Percentiles rank a stretch among this genome's conserved stretches.
Evolutionary conservation across 2,113 vertebrate genomes (phyloP).

Genomic region (Centrocercus urophasianus): DNA sequence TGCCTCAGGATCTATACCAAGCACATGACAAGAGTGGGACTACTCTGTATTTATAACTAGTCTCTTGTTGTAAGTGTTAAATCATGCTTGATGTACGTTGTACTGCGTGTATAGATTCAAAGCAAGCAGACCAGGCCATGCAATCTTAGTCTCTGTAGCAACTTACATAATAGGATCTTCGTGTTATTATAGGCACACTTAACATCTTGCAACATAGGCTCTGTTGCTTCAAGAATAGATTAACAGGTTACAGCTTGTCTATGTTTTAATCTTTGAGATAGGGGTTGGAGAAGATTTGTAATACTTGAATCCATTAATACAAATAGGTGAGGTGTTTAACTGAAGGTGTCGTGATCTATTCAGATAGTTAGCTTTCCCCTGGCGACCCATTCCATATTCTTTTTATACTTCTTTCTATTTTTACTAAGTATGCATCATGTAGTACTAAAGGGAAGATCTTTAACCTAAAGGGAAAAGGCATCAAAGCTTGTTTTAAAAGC

Average conservation of each 20-base stretch:
- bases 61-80: neutral
- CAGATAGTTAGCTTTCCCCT: neutral
- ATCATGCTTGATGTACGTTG: neutral
- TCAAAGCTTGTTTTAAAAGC: neutral
- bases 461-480: conserved; percentile 26
- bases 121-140: neutral
- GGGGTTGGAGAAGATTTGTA: neutral
- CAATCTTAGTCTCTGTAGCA: neutral
- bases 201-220: neutral
- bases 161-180: neutral
- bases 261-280: neutral
- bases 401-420: conserved; percentile 35
- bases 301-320: neutral
- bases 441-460: neutral
- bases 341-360: neutral
- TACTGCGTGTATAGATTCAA: neutral
- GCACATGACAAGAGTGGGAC: neutral
- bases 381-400: conserved; percentile 35
- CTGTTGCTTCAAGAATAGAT: neutral
- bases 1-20: neutral
- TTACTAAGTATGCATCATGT: neutral
- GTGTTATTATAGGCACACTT: neutral
- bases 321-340: conserved; percentile 4
- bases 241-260: neutral
- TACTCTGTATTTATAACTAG: neutral